A percentile compares a stretch with the other conserved stretches of the same genome.
Conservation (phyloP, 2,888 invertebrate species). For the Eupelmus urozonus region DNA sequence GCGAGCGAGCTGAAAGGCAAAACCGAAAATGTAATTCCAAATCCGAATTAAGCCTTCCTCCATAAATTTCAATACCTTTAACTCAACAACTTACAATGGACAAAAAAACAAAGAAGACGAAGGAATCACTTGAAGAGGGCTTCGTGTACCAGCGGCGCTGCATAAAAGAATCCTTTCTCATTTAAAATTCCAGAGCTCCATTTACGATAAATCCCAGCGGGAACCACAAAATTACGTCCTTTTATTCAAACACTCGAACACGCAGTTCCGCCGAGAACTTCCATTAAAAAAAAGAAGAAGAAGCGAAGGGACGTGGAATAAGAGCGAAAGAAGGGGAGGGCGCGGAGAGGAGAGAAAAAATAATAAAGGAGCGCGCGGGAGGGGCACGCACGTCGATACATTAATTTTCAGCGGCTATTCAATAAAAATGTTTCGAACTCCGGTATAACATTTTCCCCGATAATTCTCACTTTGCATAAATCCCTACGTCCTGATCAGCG, state of each 20-base stretch:
- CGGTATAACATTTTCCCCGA: conserved; percentile 41
- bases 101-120: not conserved
- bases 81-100: not conserved
- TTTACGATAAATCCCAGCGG: conserved; percentile 18
- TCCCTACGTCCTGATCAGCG: conserved; percentile 15
- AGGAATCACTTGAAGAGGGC: not conserved
- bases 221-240: conserved; percentile 31
- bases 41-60: conserved; percentile 7
- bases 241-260: conserved; percentile 21
- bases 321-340: not conserved
- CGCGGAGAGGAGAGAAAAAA: not conserved
- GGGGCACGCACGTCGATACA: conserved; percentile 26
- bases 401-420: conserved; percentile 49
- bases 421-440: conserved; percentile 55
- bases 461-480: conserved; percentile 56
- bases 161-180: conserved; percentile 4
- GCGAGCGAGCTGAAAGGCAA: not conserved
- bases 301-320: too few relatives aligned
- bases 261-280: conserved; percentile 19
- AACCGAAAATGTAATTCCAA: conserved; percentile 16
- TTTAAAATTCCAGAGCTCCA: conserved; percentile 13
- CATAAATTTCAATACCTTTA: conserved; percentile 26
- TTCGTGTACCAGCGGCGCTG: not conserved
- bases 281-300: not conserved
- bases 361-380: not conserved